Base-by-base conservation (phyloP, 2,888 invertebrate genomes). In the Gryllus longicercus region DNA sequence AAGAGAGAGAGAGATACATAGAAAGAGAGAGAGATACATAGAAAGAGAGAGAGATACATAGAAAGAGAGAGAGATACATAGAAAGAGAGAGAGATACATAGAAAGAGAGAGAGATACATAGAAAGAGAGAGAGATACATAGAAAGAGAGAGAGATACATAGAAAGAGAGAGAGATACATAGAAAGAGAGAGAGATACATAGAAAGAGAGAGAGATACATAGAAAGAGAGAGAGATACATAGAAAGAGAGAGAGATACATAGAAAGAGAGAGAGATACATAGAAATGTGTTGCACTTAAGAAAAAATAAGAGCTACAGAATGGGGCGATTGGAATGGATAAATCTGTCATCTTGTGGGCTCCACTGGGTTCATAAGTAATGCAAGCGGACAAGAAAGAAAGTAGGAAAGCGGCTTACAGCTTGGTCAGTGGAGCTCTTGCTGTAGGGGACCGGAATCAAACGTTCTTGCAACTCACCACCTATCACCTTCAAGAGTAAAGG, bases 361-460 rank as follows among this genome's bases (percentile, higher is more conserved):
- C 81, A 82, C 81, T 76, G 78, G 74, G 80, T 82, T 77, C 76
- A n/a, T 75, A 76, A 80, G 76, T 81, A 82, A 80, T 81, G 86
- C 86, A 86, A 88, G 87, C 87, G 87, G 87, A 88, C 87, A 88
- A 88, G 87, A 81, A 87, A 88, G 88, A 87, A 83, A 88, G 87
- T 88, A 88, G 88, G 89, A 90, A 91, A 91, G 91, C 91, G 90
- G 94, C 98, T 98, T 98, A 98, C 98, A 96, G 97, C 97, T 95
- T 98, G 98, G 93, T 98, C 98, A 92, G 97, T 98, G 91, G 97
- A 96, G 91, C 96, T 97, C 95, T 97, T 97, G 96, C 97, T 97
- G 95, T 97, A 97, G 91, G 97, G 98, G 91, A 98, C 97, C 91
- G 98, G 97, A 91, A 98, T 97, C 94, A 98, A 96, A 92, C 97